Conservation (phyloP, 2,113 vertebrate species). For the Ameiurus melas region DNA sequence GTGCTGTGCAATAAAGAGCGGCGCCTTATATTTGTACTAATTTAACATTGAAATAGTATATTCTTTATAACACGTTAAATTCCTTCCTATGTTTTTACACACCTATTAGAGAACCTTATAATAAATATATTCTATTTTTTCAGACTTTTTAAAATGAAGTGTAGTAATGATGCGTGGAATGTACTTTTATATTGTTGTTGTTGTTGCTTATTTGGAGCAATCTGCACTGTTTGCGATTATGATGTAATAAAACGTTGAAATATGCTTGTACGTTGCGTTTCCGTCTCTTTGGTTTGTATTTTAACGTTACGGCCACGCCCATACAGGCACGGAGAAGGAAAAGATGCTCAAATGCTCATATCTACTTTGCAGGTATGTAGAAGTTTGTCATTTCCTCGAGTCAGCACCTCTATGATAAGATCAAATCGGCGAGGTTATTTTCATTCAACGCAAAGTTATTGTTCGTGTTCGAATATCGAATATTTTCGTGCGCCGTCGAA, state of each 20-base stretch:
- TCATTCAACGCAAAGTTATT: neutral
- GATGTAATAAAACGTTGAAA: conserved; percentile 7
- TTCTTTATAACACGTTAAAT: neutral
- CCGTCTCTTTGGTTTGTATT: neutral
- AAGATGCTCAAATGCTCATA: conserved; percentile 6
- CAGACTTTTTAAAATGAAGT: conserved; percentile 2
- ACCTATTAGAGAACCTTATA: neutral
- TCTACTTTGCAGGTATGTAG: conserved; percentile 10
- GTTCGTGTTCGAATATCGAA: neutral
- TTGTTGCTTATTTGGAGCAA: neutral
- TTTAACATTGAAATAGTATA: conserved; percentile 12
- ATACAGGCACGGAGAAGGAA: conserved; percentile 10
- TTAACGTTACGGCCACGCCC: neutral
- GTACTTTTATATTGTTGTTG: neutral
- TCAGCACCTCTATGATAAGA: neutral
- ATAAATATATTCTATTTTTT: conserved; percentile 8
- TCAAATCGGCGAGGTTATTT: neutral
- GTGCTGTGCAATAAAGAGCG: conserved; percentile 6
- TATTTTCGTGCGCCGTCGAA: neutral
- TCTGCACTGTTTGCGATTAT: neutral
- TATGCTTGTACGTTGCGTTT: neutral
- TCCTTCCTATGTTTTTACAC: neutral
- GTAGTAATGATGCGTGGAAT: neutral
- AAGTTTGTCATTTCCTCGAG: neutral
- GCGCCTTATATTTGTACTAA: neutral